Evolutionary conservation across 2,888 invertebrate genomes (phyloP).

Genomic region (Drosophila pseudotalamancana): DNA sequence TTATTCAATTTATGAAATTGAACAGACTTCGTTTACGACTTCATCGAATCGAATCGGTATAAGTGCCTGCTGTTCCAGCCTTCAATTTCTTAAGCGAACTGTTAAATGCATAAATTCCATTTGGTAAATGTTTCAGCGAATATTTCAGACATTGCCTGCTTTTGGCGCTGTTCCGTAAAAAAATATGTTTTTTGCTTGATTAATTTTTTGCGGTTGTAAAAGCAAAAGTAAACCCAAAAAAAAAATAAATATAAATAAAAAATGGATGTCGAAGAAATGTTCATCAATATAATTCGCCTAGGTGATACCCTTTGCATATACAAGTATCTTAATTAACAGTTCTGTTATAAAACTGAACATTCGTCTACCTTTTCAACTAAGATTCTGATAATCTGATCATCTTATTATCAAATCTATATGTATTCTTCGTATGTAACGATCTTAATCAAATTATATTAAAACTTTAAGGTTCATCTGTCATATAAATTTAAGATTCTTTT

Average conservation of each 20-base stretch:
- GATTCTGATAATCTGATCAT: too few species aligned
- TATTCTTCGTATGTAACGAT: too few species aligned
- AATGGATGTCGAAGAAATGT: neutral
- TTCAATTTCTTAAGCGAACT: slow-evolving; percentile 3
- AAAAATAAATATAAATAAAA: slow-evolving; percentile 8
- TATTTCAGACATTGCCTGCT: slow-evolving; percentile 26
- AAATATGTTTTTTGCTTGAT: slow-evolving; percentile 66
- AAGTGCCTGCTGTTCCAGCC: slow-evolving; percentile 36
- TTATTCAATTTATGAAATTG: slow-evolving; percentile 75
- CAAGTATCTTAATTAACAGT: too few species aligned
- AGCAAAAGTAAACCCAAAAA: slow-evolving; percentile 24
- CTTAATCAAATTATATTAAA: too few species aligned
- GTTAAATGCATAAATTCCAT: slow-evolving; percentile 64
- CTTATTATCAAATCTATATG: too few species aligned
- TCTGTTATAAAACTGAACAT: too few species aligned
- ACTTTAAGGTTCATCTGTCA: too few species aligned
- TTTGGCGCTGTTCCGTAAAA: slow-evolving; percentile 53
- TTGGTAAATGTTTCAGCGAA: slow-evolving; percentile 41
- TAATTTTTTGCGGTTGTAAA: slow-evolving; percentile 63
- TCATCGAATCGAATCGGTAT: slow-evolving; percentile 67
- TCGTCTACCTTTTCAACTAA: too few species aligned
- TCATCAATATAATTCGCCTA: neutral
- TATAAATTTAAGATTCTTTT: too few species aligned
- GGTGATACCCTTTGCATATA: neutral
- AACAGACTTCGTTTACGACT: slow-evolving; percentile 57